Evolutionary conservation across 64 coral and sea anemone species (phyloP), one percentile per base, ranked within the genome.

Genomic region (Montipora foliosa): DNA sequence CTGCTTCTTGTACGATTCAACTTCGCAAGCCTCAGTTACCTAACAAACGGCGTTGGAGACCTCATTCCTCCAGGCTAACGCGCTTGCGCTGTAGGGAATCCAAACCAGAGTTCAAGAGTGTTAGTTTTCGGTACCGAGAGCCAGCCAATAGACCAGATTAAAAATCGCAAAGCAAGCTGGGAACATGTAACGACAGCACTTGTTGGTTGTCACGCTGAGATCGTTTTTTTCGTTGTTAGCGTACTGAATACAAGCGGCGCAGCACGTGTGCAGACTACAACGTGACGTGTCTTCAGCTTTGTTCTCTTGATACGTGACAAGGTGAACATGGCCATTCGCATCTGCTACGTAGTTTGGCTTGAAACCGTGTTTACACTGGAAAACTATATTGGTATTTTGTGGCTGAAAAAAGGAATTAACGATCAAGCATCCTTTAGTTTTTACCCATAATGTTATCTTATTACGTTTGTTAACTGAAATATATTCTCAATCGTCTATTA

Each of bases 101-200:
- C 21, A 20, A 71, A 14, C 14, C 16, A 17, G 59, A 9, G 0
- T 67, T 37, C 1, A 37, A 37, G 37, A 37, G 37, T 37, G 37
- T 68, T n/a, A 84, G 45, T 68, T 86, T 71, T 46, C 29, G 6
- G 82, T 50, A 72, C 82, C 76, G 8, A 95, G 88, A n/a, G 88
- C 88, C 21, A 91, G n/a, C 95, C 95, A 97, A 44, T 97, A 97
- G 0, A 94, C 49, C 4, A 97, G 16, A 22, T 97, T 97, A 68
- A 97, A 97, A 47, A 92, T 24, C 5, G 58, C 88, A 75, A 97
- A 97, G 0, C 71, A 70, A 13, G 92, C 13, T 4, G 95, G 95
- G 47, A 83, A 97, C 58, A 94, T 75, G 21, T 90, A 77, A 17
- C 93, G 93, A 25, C 95, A 97, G 80, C 93, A 82, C 59, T 74